phyloP scores from a whole-genome alignment of 2,888 invertebrate genomes.

The Rhodophaea formosa region DNA sequence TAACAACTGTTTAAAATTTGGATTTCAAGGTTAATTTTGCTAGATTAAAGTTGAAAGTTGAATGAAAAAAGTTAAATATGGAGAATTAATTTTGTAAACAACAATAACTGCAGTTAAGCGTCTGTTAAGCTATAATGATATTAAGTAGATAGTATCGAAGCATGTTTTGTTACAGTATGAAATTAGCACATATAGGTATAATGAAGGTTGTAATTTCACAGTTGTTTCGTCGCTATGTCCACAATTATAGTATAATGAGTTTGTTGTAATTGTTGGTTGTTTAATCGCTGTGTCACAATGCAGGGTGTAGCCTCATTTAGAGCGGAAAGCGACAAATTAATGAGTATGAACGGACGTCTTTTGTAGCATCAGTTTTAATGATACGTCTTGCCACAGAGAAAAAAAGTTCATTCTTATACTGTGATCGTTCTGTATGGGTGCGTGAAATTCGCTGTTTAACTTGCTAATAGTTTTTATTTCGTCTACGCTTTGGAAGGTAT shows the following conservation, averaged over 20 bases:
- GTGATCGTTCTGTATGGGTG: neutral
- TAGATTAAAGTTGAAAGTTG: constrained; percentile 34
- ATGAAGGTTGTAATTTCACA: constrained; percentile 55
- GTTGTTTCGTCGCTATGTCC: constrained; percentile 45
- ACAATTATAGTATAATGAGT: constrained; percentile 56
- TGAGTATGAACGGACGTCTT: constrained; percentile 11
- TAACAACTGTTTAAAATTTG: no score
- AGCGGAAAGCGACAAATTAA: constrained; percentile 17
- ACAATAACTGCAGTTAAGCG: constrained; percentile 73
- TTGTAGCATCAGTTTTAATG: constrained; percentile 6
- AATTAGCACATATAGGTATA: constrained; percentile 65
- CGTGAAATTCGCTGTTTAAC: neutral
- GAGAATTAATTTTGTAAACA: constrained; percentile 36
- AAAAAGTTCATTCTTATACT: neutral
- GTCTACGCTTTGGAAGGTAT: no score
- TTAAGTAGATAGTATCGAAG: constrained; percentile 69
- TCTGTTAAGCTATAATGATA: constrained; percentile 74
- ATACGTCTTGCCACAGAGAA: neutral
- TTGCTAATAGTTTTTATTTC: neutral
- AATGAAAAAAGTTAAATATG: constrained; percentile 15
- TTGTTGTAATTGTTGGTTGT: constrained; percentile 48
- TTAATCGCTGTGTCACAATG: constrained; percentile 31
- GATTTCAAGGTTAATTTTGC: neutral
- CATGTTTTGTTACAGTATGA: constrained; percentile 56
- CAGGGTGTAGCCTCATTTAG: constrained; percentile 17